phyloP scores from a whole-genome alignment of 2,888 invertebrate genomes.

The Lordiphosa andalusiaca region DNA sequence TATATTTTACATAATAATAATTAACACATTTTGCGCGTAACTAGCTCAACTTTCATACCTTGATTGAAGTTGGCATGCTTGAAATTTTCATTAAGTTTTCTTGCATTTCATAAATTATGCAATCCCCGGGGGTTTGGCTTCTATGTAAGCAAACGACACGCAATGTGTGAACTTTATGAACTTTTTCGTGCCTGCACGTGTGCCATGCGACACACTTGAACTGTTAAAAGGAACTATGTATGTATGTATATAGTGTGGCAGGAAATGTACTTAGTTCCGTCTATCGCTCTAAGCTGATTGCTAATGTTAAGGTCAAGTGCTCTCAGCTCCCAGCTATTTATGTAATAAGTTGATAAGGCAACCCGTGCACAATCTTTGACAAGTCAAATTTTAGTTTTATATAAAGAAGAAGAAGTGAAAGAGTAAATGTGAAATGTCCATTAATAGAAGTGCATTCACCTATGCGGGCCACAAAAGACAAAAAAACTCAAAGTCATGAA shows the following conservation, averaged over 20 bases:
- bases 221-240: too few species aligned
- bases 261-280: not conserved
- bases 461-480: conserved; percentile 15
- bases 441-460: conserved; percentile 45
- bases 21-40: conserved; percentile 6
- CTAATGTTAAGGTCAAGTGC: conserved; percentile 46
- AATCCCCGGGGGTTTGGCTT: not conserved
- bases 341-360: too few species aligned
- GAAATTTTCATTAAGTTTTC: not conserved
- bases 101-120: conserved; percentile 13
- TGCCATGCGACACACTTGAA: too few species aligned
- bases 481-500: conserved; percentile 16
- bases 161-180: too few species aligned
- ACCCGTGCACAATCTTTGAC: not conserved
- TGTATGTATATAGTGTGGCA: too few species aligned
- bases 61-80: not conserved
- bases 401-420: not conserved
- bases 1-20: conserved; percentile 10
- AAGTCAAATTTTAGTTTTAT: not conserved
- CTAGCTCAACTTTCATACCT: conserved; percentile 13
- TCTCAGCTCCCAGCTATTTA: not conserved
- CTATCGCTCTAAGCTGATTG: conserved; percentile 31
- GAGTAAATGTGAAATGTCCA: conserved; percentile 8
- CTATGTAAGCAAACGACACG: too few species aligned
- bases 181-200: too few species aligned